A percentile compares a stretch with the other conserved stretches of the same genome.
Evolutionary conservation across 2,113 vertebrate species (phyloP).

Genomic region (Polypterus bichir): DNA sequence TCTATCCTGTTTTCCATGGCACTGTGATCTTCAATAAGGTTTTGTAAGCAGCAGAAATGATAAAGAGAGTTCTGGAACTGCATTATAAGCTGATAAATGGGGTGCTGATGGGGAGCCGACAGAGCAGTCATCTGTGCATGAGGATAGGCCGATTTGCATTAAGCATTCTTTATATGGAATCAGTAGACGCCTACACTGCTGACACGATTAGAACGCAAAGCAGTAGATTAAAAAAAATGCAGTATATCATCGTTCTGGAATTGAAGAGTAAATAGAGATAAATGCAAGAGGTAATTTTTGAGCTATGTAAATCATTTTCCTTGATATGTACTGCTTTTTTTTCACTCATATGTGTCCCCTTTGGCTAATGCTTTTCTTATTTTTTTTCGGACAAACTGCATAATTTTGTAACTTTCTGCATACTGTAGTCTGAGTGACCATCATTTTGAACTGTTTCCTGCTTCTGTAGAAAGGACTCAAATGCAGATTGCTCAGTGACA

Average conservation of each 20-base stretch:
- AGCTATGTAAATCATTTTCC: too few species aligned
- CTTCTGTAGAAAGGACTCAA: too few species aligned
- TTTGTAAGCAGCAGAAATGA: not conserved
- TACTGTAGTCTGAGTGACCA: too few species aligned
- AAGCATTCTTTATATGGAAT: conserved; percentile 36
- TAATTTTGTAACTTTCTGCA: too few species aligned
- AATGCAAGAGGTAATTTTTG: conserved; percentile 5
- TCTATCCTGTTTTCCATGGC: not conserved
- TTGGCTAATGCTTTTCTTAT: too few species aligned
- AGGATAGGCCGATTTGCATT: conserved; percentile 37
- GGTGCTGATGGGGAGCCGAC: conserved; percentile 31
- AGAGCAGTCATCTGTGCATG: conserved; percentile 34
- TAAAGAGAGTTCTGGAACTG: conserved; percentile 18
- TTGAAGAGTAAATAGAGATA: conserved; percentile 29
- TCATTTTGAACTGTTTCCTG: too few species aligned
- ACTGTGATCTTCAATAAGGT: not conserved
- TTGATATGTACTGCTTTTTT: too few species aligned
- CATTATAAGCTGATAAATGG: conserved; percentile 45
- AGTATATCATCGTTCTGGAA: conserved; percentile 18
- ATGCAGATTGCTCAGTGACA: too few species aligned
- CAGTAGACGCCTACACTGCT: conserved; percentile 29
- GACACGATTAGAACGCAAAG: conserved; percentile 34
- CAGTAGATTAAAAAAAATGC: conserved; percentile 33
- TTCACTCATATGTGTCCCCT: too few species aligned
- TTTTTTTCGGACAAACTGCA: too few species aligned